Conservation (phyloP, 2,888 invertebrate species). For the Orthonevra nobilis region DNA sequence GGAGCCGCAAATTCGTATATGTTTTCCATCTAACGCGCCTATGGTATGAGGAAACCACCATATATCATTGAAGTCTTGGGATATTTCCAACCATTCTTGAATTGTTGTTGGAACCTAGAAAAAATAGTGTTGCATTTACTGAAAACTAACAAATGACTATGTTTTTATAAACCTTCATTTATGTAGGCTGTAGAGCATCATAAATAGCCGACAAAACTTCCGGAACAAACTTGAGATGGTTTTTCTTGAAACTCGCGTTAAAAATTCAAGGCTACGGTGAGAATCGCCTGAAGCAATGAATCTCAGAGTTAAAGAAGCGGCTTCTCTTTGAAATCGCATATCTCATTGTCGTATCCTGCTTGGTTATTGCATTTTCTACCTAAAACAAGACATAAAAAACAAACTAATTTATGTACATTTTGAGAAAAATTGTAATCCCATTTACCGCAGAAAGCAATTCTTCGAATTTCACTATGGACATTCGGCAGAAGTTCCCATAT, state of each 20-base stretch:
- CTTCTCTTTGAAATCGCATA: constrained; percentile 1
- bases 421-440: no score
- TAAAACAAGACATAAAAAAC: no score
- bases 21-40: constrained; percentile 33
- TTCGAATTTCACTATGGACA: no score
- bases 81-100: constrained; percentile 15
- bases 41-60: constrained; percentile 42
- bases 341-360: constrained; percentile 1
- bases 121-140: not conserved
- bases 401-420: no score
- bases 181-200: constrained; percentile 16
- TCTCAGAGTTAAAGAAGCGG: not conserved
- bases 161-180: constrained; percentile 1
- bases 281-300: constrained; percentile 1
- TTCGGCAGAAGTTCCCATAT: no score
- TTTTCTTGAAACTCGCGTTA: constrained; percentile 13
- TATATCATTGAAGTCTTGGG: constrained; percentile 27
- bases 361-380: not conserved
- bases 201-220: constrained; percentile 25
- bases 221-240: not conserved
- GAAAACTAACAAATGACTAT: not conserved
- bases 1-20: constrained; percentile 28
- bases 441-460: no score
- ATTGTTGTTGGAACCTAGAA: constrained; percentile 1
- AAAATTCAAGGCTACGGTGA: constrained; percentile 19